Evolutionary conservation across 2,113 vertebrate genomes (phyloP).

Genomic region (Varanus salvator): DNA sequence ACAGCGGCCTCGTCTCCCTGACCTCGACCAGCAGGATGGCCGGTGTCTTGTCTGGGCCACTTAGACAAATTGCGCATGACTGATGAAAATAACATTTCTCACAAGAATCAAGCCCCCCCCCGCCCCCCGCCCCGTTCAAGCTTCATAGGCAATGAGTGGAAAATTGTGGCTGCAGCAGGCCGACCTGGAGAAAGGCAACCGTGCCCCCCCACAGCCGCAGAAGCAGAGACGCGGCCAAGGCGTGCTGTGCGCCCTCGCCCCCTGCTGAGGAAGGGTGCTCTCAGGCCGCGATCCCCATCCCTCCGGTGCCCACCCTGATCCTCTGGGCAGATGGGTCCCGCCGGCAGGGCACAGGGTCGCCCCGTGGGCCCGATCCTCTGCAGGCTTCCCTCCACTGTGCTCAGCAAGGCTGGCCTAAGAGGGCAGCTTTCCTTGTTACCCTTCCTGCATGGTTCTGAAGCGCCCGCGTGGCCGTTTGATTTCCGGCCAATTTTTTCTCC

Average conservation of each 20-base stretch:
- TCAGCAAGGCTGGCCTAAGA: too few species aligned
- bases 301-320: too few species aligned
- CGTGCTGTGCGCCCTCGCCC: too few species aligned
- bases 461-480: too few species aligned
- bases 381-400: background rate
- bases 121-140: background rate
- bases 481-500: too few species aligned
- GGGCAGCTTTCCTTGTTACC: too few species aligned
- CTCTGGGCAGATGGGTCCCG: too few species aligned
- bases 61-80: constrained; percentile 86
- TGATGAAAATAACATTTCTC: constrained; percentile 85
- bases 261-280: too few species aligned
- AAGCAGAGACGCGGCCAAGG: background rate
- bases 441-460: background rate
- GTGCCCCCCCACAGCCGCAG: background rate
- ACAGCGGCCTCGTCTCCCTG: constrained; percentile 76
- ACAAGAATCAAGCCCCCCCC: constrained; percentile 68
- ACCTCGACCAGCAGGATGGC: constrained; percentile 83
- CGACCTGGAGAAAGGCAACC: background rate
- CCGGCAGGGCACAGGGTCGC: too few species aligned
- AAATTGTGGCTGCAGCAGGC: background rate
- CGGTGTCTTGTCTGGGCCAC: constrained; percentile 81
- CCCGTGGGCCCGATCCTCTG: background rate
- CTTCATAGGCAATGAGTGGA: constrained; percentile 33
- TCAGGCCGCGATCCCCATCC: too few species aligned